These are phyloP conservation scores for Xestoiulus laeticollis DNA, from an alignment of 2,888 invertebrate species.

Conservation along the genomic window DNA sequence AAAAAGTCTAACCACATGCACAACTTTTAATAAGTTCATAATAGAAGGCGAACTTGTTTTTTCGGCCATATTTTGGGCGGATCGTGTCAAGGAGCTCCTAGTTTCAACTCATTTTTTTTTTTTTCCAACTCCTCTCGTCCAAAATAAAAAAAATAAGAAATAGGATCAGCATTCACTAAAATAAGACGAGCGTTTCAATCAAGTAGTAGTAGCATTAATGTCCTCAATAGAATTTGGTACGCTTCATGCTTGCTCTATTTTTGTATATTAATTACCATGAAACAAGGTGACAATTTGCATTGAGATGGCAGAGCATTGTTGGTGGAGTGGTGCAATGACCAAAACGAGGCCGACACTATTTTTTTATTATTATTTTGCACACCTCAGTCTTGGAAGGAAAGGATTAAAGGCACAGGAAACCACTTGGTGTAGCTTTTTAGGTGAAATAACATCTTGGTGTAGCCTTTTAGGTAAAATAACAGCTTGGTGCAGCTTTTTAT, in stretches of 20 bases:
- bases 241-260: constrained; percentile 24
- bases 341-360: not conserved
- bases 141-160: not conserved
- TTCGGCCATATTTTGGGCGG: constrained; percentile 33
- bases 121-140: not conserved
- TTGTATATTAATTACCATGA: constrained; percentile 29
- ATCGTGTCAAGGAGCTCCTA: constrained; percentile 16
- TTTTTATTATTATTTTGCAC: not conserved
- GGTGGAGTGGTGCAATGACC: constrained; percentile 18
- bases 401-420: not conserved
- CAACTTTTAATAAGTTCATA: constrained; percentile 33
- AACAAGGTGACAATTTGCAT: constrained; percentile 34
- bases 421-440: not conserved
- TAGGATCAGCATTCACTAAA: constrained; percentile 33
- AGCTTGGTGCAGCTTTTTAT: no score
- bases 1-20: not conserved
- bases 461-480: no score
- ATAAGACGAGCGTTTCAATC: constrained; percentile 37
- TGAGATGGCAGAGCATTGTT: constrained; percentile 20
- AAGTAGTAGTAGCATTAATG: constrained; percentile 22
- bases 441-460: no score
- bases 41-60: constrained; percentile 37
- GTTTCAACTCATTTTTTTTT: not conserved
- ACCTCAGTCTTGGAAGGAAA: not conserved
- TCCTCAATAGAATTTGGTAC: constrained; percentile 37